phyloP scores from a whole-genome alignment of 2,888 invertebrate genomes.

The Arctia plantaginis region DNA sequence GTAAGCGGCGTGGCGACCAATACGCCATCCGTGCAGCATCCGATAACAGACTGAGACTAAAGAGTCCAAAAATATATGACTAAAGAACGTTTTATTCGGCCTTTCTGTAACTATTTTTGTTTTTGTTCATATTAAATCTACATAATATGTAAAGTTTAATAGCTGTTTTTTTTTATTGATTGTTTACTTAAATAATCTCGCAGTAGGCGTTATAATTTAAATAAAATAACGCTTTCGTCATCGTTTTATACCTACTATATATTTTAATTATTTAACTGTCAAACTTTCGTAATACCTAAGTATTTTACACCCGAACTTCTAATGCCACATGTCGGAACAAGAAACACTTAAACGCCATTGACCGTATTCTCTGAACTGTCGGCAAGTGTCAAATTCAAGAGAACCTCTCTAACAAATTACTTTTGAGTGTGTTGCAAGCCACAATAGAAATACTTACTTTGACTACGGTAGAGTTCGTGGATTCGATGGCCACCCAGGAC shows the following conservation, averaged over 20 bases:
- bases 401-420: constrained; percentile 28
- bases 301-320: neutral
- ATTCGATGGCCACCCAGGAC: neutral
- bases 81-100: neutral
- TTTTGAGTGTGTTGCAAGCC: constrained; percentile 13
- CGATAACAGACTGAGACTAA: too few species aligned
- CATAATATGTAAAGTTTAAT: too few species aligned
- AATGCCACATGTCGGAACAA: neutral
- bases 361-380: constrained; percentile 32
- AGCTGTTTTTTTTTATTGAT: too few species aligned
- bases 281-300: neutral
- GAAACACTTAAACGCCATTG: constrained; percentile 7
- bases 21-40: too few species aligned
- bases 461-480: neutral
- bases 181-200: neutral
- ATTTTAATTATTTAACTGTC: neutral
- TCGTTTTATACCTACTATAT: neutral
- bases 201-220: neutral
- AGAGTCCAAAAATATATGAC: neutral
- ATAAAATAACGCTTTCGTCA: neutral
- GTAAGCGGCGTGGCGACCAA: too few species aligned
- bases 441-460: constrained; percentile 1
- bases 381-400: constrained; percentile 38
- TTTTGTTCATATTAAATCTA: too few species aligned
- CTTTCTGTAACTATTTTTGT: neutral